These are phyloP conservation scores for Ennomos erosarius DNA, from an alignment of 2,888 invertebrate species.

Conservation along the genomic window DNA sequence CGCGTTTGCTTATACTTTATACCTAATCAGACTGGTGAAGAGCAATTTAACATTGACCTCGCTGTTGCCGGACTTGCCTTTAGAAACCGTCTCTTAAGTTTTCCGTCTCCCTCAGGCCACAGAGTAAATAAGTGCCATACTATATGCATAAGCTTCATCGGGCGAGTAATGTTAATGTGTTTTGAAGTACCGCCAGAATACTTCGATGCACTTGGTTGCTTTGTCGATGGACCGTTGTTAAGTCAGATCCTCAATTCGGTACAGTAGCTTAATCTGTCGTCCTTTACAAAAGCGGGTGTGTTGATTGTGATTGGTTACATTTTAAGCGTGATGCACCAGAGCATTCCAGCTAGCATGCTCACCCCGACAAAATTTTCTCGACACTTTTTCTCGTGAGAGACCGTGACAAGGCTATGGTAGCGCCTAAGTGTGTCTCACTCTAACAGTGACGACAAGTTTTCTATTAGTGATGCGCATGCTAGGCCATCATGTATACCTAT, in stretches of 20 bases:
- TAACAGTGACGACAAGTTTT: too few species aligned
- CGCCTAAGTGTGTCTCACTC: too few species aligned
- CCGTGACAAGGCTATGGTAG: too few species aligned
- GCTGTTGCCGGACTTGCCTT: slow-evolving; percentile 44
- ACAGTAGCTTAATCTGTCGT: slow-evolving; percentile 24
- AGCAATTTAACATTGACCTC: slow-evolving; percentile 63
- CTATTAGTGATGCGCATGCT: too few species aligned
- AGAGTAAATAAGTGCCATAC: slow-evolving; percentile 50
- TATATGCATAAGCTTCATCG: slow-evolving; percentile 60
- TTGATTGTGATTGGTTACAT: slow-evolving; percentile 7
- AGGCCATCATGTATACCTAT: too few species aligned
- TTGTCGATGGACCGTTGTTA: slow-evolving; percentile 58
- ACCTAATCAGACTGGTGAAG: slow-evolving; percentile 53
- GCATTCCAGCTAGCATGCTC: too few species aligned
- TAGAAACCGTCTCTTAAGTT: slow-evolving; percentile 37
- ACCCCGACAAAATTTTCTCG: too few species aligned
- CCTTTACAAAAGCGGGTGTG: slow-evolving; percentile 16
- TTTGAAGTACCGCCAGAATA: slow-evolving; percentile 62
- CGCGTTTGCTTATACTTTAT: slow-evolving; percentile 44
- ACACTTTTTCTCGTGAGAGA: too few species aligned
- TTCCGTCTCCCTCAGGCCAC: slow-evolving; percentile 48
- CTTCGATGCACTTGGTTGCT: slow-evolving; percentile 56
- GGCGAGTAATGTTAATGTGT: slow-evolving; percentile 67
- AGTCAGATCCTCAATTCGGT: slow-evolving; percentile 40
- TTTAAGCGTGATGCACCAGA: background rate